These are phyloP conservation scores for Tetrapedia diversipes DNA, from an alignment of 2,888 invertebrate species.

Conservation along the genomic window DNA sequence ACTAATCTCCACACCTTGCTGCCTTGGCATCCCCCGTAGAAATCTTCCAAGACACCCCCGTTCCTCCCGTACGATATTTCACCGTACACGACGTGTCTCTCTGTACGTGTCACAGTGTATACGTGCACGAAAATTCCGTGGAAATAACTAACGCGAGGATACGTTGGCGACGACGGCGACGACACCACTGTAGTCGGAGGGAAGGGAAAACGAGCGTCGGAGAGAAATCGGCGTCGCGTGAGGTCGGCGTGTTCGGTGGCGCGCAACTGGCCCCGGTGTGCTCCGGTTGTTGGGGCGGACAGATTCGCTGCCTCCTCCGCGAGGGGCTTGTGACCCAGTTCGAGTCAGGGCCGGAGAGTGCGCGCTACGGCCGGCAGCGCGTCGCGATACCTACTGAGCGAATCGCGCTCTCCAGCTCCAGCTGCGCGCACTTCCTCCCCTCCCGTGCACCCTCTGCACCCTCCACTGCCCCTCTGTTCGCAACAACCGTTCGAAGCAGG, in stretches of 20 bases:
- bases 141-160: no score
- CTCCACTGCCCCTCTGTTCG: conserved; percentile 31
- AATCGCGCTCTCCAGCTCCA: conserved; percentile 11
- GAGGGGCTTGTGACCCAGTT: conserved; percentile 74
- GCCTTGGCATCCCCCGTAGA: background rate
- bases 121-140: background rate
- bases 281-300: conserved; percentile 36
- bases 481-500: no score
- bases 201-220: background rate
- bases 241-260: conserved; percentile 37
- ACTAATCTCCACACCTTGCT: background rate
- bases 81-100: background rate
- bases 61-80: no score
- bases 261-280: conserved; percentile 61
- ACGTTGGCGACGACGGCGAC: background rate
- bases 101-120: background rate
- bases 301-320: conserved; percentile 58
- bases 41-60: background rate
- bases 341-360: conserved; percentile 67
- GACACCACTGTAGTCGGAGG: background rate
- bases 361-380: conserved; percentile 71
- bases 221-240: conserved; percentile 5
- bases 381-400: conserved; percentile 69
- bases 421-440: conserved; percentile 36
- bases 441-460: background rate